phyloP scores from a whole-genome alignment of 2,113 vertebrate genomes.

The Orientallactaga bullata region DNA sequence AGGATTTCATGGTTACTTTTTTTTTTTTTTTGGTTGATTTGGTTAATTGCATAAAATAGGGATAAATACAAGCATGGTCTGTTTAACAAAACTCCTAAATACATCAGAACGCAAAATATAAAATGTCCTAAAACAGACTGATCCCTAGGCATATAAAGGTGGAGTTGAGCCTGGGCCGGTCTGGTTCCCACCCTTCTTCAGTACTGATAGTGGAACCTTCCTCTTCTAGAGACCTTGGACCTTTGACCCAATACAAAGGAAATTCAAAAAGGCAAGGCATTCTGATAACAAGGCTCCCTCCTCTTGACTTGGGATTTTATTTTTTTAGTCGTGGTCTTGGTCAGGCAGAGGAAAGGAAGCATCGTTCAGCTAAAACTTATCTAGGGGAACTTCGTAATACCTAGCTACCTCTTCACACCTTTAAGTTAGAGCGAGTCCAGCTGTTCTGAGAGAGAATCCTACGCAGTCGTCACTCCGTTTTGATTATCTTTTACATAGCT shows the following conservation, averaged over 20 bases:
- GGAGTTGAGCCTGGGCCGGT: background rate
- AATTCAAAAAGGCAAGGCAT: slow-evolving; percentile 38
- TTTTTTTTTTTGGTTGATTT: slow-evolving; percentile 81
- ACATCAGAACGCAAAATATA: slow-evolving; percentile 81
- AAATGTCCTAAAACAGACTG: slow-evolving; percentile 67
- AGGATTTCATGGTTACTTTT: slow-evolving; percentile 75
- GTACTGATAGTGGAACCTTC: background rate
- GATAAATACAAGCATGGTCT: slow-evolving; percentile 81
- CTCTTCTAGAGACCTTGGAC: background rate
- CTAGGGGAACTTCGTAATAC: slow-evolving; percentile 78
- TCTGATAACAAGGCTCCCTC: slow-evolving; percentile 47
- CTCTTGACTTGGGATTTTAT: slow-evolving; percentile 41
- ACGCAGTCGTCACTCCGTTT: slow-evolving; percentile 74
- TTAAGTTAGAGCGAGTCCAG: slow-evolving; percentile 76
- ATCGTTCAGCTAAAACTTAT: slow-evolving; percentile 68
- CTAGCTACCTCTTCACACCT: slow-evolving; percentile 58
- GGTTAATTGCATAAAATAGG: slow-evolving; percentile 86
- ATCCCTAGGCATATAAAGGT: slow-evolving; percentile 61
- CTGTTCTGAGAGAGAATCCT: slow-evolving; percentile 84
- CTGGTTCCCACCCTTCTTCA: slow-evolving; percentile 42
- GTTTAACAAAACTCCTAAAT: slow-evolving; percentile 80
- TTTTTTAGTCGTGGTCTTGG: slow-evolving; percentile 71
- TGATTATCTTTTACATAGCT: slow-evolving; percentile 83
- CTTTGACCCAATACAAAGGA: slow-evolving; percentile 35
- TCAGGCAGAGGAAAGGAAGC: slow-evolving; percentile 20